Conservation (phyloP, 2,797 vertebrate species). For the Dermochelys coriacea region DNA sequence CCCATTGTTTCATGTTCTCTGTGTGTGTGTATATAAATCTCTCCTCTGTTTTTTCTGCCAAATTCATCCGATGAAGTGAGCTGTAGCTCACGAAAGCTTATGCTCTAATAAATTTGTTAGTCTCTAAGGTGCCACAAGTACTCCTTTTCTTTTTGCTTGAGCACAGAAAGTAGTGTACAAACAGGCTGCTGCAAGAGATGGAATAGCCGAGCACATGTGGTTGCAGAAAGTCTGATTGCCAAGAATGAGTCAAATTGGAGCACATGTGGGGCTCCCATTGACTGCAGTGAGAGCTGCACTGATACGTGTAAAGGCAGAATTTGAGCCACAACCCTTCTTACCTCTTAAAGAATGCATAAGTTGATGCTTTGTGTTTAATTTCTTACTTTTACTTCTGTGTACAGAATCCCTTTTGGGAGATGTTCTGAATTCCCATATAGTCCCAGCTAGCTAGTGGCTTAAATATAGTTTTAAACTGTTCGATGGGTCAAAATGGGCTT, state of each 20-base stretch:
- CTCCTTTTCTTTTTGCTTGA: too few relatives aligned
- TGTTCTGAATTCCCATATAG: not conserved
- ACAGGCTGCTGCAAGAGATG: not conserved
- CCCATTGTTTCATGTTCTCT: too few relatives aligned
- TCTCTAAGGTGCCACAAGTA: too few relatives aligned
- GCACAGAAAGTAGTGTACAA: not conserved
- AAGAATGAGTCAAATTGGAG: not conserved
- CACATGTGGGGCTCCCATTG: not conserved
- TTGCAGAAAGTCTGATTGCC: not conserved
- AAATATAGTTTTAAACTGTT: constrained; percentile 4
- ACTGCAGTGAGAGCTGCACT: not conserved
- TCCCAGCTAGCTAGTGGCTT: not conserved
- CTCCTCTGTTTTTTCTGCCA: too few relatives aligned
- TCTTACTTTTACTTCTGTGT: not conserved
- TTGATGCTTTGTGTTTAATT: not conserved
- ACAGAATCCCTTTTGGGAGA: not conserved
- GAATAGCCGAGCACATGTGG: not conserved
- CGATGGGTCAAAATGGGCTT: constrained; percentile 25
- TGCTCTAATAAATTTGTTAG: too few relatives aligned
- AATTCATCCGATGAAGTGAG: too few relatives aligned
- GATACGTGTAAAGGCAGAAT: not conserved
- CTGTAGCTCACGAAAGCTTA: too few relatives aligned
- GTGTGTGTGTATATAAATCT: too few relatives aligned
- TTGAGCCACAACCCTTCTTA: not conserved
- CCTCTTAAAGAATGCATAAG: not conserved